Conservation (phyloP, 2,888 invertebrate genomes). For the Drosophila paucipuncta region DNA sequence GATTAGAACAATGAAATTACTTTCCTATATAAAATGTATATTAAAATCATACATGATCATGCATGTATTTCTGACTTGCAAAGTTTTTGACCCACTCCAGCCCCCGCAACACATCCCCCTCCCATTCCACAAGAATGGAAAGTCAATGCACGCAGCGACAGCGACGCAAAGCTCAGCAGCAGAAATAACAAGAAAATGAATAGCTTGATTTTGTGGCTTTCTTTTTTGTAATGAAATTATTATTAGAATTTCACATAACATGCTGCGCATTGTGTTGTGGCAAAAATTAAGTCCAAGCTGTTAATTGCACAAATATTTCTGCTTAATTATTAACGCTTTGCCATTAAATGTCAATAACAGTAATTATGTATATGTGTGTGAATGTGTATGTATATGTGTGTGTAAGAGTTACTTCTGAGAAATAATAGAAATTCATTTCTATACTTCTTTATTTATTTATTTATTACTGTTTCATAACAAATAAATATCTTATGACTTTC, state of each 20-base stretch:
- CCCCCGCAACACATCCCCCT: neutral
- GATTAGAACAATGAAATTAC: constrained; percentile 62
- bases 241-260: constrained; percentile 74
- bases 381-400: neutral
- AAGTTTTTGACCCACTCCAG: constrained; percentile 12
- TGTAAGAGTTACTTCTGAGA: neutral
- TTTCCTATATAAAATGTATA: neutral
- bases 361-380: neutral
- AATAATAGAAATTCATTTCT: neutral
- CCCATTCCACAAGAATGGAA: constrained; percentile 58
- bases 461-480: neutral
- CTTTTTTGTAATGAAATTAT: constrained; percentile 70
- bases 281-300: constrained; percentile 32
- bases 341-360: constrained; percentile 18
- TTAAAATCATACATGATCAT: constrained; percentile 5
- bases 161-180: constrained; percentile 41
- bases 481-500: neutral
- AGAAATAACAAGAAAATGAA: constrained; percentile 31
- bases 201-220: constrained; percentile 57
- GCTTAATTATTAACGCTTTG: constrained; percentile 32
- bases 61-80: constrained; percentile 17
- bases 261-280: constrained; percentile 15
- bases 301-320: constrained; percentile 32
- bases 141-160: constrained; percentile 74
- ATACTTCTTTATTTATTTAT: neutral